Percentiles rank a stretch among this genome's conserved stretches.
Conservation (phyloP, 2,113 vertebrate genomes). For the Zeus faber region DNA sequence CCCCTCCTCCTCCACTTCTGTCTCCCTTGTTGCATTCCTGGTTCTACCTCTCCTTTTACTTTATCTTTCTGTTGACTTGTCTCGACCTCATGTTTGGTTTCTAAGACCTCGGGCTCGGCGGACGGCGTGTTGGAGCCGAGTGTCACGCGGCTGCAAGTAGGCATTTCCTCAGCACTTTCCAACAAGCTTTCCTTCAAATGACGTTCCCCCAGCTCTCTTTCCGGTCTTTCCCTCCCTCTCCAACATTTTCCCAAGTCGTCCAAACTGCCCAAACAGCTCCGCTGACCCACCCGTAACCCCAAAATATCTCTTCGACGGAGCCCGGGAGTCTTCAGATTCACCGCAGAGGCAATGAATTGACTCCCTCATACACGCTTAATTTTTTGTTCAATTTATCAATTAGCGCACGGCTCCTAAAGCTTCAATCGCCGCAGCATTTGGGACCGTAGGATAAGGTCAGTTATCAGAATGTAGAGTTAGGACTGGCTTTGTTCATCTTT, state of each 20-base stretch:
- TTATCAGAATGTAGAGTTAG: no score
- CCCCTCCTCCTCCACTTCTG: conserved; percentile 35
- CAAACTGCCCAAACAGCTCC: conserved; percentile 14
- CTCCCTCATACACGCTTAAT: no score
- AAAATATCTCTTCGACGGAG: conserved; percentile 22
- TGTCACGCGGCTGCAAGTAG: conserved; percentile 27
- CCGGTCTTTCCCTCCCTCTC: conserved; percentile 5
- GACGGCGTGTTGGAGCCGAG: conserved; percentile 28
- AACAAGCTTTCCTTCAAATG: no score
- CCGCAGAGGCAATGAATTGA: conserved; percentile 20
- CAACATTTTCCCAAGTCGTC: conserved; percentile 18
- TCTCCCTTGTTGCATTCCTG: conserved; percentile 30
- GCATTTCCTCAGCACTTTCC: no score
- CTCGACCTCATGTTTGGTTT: no score
- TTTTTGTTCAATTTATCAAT: no score
- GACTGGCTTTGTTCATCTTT: no score
- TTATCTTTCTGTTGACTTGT: no score
- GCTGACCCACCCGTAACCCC: conserved; percentile 49
- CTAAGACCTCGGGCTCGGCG: no score
- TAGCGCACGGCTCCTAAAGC: no score
- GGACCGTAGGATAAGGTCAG: no score
- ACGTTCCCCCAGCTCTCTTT: not conserved
- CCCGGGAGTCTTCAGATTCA: conserved; percentile 25
- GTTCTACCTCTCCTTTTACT: not conserved
- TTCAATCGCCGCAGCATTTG: no score